Evolutionary conservation across 1,140 invertebrate genomes (phyloP), one percentile per base, ranked within the genome.

Genomic region (Wasmannia auropunctata): DNA sequence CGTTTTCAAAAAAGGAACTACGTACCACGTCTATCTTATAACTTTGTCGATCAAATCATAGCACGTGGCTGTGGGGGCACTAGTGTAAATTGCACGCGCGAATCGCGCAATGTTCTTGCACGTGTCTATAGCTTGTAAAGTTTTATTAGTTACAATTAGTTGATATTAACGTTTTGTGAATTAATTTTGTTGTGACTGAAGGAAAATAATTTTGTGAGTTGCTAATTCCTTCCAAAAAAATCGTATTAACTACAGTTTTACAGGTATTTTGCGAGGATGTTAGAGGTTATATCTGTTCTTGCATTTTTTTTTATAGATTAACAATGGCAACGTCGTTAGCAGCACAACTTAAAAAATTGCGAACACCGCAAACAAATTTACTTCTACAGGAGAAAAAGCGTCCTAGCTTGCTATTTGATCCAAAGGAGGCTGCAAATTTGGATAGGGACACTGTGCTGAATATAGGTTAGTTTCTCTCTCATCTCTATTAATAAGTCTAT

Each of bases 361-460:
- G 96, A 80, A 96, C 96, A 3, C 98, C 98, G 0, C 98, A 99
- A 93, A 97, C 98, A 11, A 94, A 96, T 10, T 90, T 97, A 6
- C 93, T 98, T 49, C 94, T 96, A 81, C 96, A 97, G 88, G 96
- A 97, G 86, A 97, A 97, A 90, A 97, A 96, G 89, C 96, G 96
- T 70, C 95, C 97, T 58, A 99, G 98, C 25, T 96, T 99, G 86
- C 94, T 99, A 10, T 99, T 99, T 93, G 97, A 98, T 93, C 97
- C 97, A 0, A 97, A 97, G 90, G 98, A 99, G 95, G 98, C 98
- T 10, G 98, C 98, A 0, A 96, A 96, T 80, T 97, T 98, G 91
- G 98, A 98, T 89, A 96, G 96, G 60, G 97, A 98, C 89, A 97
- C 97, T 16, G 97, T 99, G 91, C 98, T 97, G 94, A 97, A 97